Evolutionary conservation across 2,113 vertebrate species (phyloP).

Genomic region (Corapipo altera): DNA sequence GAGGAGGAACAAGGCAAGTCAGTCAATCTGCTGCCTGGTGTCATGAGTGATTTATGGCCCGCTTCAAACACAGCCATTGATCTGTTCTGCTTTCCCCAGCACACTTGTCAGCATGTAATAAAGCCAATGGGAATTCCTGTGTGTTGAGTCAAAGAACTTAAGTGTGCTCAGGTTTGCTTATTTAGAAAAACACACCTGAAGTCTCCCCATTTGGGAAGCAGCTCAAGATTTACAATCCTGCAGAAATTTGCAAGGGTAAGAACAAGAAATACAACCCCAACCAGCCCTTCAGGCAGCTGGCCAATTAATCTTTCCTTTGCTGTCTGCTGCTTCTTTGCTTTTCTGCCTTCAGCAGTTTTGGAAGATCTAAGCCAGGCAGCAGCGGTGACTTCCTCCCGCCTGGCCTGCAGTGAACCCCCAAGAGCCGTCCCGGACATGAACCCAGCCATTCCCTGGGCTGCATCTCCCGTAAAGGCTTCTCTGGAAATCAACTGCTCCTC

Average conservation of each 20-base stretch:
- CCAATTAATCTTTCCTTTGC: slow-evolving; percentile 63
- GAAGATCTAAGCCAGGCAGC: slow-evolving; percentile 45
- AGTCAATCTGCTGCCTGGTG: slow-evolving; percentile 58
- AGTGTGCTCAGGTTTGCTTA: slow-evolving; percentile 39
- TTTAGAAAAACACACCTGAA: slow-evolving; percentile 62
- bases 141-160: slow-evolving; percentile 49
- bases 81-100: slow-evolving; percentile 46
- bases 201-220: slow-evolving; percentile 53
- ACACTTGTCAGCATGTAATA: background rate
- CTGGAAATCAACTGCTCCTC: slow-evolving; percentile 1
- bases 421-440: background rate
- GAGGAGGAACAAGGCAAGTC: background rate
- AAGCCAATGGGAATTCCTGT: slow-evolving; percentile 51
- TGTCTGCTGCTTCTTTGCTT: slow-evolving; percentile 47
- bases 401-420: slow-evolving; percentile 44
- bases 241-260: slow-evolving; percentile 48
- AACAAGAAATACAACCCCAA: slow-evolving; percentile 66
- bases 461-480: background rate
- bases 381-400: slow-evolving; percentile 4
- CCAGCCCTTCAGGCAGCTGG: slow-evolving; percentile 39
- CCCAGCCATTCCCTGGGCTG: background rate
- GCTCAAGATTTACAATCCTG: slow-evolving; percentile 63
- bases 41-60: slow-evolving; percentile 13
- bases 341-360: slow-evolving; percentile 57
- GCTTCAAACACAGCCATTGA: slow-evolving; percentile 51